A percentile compares a stretch with the other conserved stretches of the same genome.
Evolutionary conservation across 1,140 invertebrate species (phyloP).

Genomic region (Augochlora pura): DNA sequence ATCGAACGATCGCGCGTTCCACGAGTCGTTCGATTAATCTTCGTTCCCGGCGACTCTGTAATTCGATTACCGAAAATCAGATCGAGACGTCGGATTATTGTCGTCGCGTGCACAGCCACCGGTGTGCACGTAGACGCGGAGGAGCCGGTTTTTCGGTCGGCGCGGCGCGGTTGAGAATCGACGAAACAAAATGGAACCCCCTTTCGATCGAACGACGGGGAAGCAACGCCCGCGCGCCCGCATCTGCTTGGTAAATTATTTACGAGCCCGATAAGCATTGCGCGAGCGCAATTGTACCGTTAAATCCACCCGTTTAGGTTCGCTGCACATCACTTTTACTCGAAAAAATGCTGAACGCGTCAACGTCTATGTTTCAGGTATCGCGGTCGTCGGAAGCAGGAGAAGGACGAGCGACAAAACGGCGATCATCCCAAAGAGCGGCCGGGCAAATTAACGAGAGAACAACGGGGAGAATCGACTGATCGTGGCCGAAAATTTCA

Average conservation of each 20-base stretch:
- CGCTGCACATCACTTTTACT: too few species aligned
- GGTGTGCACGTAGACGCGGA: neutral
- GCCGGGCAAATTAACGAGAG: too few species aligned
- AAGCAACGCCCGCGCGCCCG: neutral
- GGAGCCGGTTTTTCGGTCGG: neutral
- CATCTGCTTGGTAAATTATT: neutral
- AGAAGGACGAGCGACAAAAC: too few species aligned
- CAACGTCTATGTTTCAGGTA: too few species aligned
- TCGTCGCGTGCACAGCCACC: neutral
- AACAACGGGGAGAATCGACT: too few species aligned
- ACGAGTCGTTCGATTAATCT: constrained; percentile 36
- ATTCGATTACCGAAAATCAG: constrained; percentile 41
- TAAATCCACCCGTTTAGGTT: too few species aligned
- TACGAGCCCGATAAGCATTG: neutral
- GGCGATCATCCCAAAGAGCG: too few species aligned
- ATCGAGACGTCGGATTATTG: constrained; percentile 13
- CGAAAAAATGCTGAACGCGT: too few species aligned
- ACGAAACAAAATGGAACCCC: constrained; percentile 1
- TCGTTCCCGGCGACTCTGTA: constrained; percentile 3
- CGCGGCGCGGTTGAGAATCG: too few species aligned
- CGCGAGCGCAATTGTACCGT: too few species aligned
- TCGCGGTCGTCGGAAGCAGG: too few species aligned
- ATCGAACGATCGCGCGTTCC: neutral
- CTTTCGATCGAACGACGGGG: neutral
- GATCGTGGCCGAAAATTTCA: neutral